A percentile compares a stretch with the other conserved stretches of the same genome.
phyloP scores from a whole-genome alignment of 2,113 vertebrate genomes.

The Catharus fuscescens region DNA sequence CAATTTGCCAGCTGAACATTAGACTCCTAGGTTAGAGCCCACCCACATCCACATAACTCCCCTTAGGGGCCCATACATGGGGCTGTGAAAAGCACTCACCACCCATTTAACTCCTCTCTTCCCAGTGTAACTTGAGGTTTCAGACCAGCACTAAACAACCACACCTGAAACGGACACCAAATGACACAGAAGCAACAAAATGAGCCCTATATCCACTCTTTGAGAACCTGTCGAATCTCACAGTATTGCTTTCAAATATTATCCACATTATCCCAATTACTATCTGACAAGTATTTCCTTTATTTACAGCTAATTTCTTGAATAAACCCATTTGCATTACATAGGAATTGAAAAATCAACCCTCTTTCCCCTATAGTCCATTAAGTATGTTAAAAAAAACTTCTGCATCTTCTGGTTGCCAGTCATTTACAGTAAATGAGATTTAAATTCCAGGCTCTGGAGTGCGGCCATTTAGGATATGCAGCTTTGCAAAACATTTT shows the following conservation, averaged over 20 bases:
- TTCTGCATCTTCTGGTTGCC: background rate
- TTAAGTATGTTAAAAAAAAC: background rate
- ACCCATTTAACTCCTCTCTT: background rate
- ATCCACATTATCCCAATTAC: background rate
- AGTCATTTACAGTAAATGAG: background rate
- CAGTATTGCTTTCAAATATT: background rate
- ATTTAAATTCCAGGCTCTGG: slow-evolving; percentile 36
- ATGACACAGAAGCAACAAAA: background rate
- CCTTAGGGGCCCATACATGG: background rate
- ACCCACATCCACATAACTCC: background rate
- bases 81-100: background rate
- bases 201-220: background rate
- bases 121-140: background rate
- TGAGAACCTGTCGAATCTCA: background rate
- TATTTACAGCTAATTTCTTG: background rate
- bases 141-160: background rate
- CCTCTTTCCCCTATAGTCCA: background rate
- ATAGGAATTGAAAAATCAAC: background rate
- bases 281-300: slow-evolving; percentile 4
- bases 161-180: background rate
- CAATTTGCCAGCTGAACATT: background rate
- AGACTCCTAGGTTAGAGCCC: background rate
- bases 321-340: background rate
- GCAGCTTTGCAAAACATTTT: slow-evolving; percentile 40
- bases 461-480: slow-evolving; percentile 22